Conservation (phyloP, 2,797 vertebrate species). For the Melanotaenia parkinsoni region DNA sequence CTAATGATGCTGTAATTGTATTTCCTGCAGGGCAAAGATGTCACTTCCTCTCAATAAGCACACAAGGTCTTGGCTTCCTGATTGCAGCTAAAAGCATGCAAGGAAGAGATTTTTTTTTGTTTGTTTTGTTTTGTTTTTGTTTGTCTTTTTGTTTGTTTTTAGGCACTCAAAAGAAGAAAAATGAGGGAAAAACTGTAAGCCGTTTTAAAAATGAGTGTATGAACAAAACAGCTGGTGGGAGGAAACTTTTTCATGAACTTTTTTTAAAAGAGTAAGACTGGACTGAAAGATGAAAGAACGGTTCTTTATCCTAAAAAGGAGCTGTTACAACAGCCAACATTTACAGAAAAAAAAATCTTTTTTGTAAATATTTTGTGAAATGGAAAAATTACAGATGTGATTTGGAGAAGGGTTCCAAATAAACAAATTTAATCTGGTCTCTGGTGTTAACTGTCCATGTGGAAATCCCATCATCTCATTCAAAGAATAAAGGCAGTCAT, state of each 20-base stretch:
- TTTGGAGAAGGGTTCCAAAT: conserved; percentile 84
- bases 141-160: conserved; percentile 37
- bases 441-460: conserved; percentile 55
- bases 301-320: conserved; percentile 66
- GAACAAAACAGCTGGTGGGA: conserved; percentile 49
- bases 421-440: conserved; percentile 77
- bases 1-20: conserved; percentile 80
- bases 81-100: conserved; percentile 87
- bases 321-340: conserved; percentile 57
- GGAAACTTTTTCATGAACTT: conserved; percentile 76
- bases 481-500: conserved; percentile 3
- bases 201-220: conserved; percentile 67
- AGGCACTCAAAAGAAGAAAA: conserved; percentile 74
- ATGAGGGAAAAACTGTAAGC: conserved; percentile 52
- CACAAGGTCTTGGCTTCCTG: conserved; percentile 86
- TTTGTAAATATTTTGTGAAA: conserved; percentile 89
- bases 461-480: conserved; percentile 17
- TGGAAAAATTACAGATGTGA: conserved; percentile 79
- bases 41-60: conserved; percentile 85
- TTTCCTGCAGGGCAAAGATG: conserved; percentile 85
- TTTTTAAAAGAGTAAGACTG: conserved; percentile 75
- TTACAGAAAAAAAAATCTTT: conserved; percentile 67
- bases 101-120: conserved; percentile 67
- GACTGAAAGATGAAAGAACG: conserved; percentile 64
- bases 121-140: background rate